Base-by-base conservation (phyloP, 2,797 vertebrate genomes). In the Artibeus lituratus region DNA sequence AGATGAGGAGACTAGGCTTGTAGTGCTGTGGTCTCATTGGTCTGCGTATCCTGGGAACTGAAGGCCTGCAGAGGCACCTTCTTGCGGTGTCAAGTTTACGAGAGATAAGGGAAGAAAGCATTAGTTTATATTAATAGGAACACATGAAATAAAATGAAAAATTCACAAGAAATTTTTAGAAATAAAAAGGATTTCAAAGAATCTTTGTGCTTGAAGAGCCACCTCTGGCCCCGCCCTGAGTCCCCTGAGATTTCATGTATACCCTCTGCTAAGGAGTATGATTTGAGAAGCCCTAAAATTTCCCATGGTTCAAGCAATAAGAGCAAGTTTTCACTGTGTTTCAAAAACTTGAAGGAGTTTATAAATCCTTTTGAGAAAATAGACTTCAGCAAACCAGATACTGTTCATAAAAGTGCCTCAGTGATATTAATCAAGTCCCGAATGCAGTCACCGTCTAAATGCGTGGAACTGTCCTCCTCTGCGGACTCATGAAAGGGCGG, bases 311-410 rank as follows among this genome's bases (percentile, higher is more conserved):
- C 70, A 47, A 37, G 37, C 70, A 84, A 47, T 80, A 87, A 35
- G 59, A 76, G 29, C 90, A 73, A 77, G 86, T 49, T 94, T 87
- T 85, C 44, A 19, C 15, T 65, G n/a, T 86, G 22, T 69, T 94
- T 44, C 83, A 47, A 35, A 92, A 76, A 42, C 69, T 80, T 87
- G 57, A 94, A 94, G 69, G 55, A 57, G 67, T 87, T 70, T 78
- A 65, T 73, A 76, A 94, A 62, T 94, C 69, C 92, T 89, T 7
- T 57, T 78, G 72, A 96, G 92, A 94, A 93, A 93, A n/a, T 74
- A 72, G 19, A 88, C 94, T 87, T 87, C 32, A 82, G 92, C 86
- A 44, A 19, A 32, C 55, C 85, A 87, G 70, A 77, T 86, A 59
- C 53, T 85, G n/a, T 77, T 77, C 81, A 42, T 94, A 57, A 92